Evolutionary conservation across 2,888 invertebrate species (phyloP).

Genomic region (Microctonus brassicae): DNA sequence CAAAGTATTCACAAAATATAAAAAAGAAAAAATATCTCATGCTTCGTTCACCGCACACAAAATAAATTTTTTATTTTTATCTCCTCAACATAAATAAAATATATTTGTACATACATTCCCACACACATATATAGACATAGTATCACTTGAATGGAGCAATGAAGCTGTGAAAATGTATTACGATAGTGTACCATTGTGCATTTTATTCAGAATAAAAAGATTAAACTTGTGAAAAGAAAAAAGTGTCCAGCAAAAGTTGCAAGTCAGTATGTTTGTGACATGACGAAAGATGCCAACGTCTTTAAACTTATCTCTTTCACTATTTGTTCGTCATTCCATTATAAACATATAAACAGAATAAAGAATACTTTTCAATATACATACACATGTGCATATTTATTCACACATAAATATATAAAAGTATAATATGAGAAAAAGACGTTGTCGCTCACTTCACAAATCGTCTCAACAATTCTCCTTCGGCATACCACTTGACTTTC

Average conservation of each 20-base stretch:
- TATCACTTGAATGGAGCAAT: background rate
- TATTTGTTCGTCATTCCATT: background rate
- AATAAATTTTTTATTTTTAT: background rate
- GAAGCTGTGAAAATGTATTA: background rate
- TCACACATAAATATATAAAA: background rate
- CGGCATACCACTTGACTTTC: conserved; percentile 14
- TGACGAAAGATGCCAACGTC: background rate
- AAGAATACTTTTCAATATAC: background rate
- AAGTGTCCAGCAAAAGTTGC: background rate
- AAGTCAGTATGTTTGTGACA: background rate
- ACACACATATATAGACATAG: background rate
- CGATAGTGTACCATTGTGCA: conserved; percentile 11
- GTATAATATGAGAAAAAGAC: conserved; percentile 7
- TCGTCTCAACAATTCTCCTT: conserved; percentile 18
- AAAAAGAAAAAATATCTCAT: too few species aligned
- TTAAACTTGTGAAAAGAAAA: conserved; percentile 8
- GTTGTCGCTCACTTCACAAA: conserved; percentile 13
- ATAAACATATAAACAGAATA: background rate
- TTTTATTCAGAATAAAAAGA: conserved; percentile 15
- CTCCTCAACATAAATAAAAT: background rate
- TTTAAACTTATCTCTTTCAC: conserved; percentile 7
- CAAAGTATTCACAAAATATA: too few species aligned
- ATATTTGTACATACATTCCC: too few species aligned
- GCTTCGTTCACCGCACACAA: too few species aligned
- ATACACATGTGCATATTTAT: background rate